Evolutionary conservation across 2,888 invertebrate genomes (phyloP), one percentile per base, ranked within the genome.

Genomic region (Saturnia japonica): DNA sequence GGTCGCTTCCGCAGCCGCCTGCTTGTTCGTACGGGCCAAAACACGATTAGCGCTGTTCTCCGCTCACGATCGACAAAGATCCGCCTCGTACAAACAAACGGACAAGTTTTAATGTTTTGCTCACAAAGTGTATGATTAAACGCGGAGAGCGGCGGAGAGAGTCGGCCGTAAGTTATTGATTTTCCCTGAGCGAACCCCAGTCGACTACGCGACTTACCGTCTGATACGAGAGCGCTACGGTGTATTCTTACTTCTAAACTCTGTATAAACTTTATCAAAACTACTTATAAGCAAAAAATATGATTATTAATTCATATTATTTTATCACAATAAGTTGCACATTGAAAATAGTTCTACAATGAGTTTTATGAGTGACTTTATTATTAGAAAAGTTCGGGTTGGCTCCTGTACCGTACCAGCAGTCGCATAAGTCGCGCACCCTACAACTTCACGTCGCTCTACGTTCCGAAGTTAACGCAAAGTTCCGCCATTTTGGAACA

Each of bases 401-500:
- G 82, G 84, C 88, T 91, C 89, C 91, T 89, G 90, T 85, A 86
- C 87, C 77, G 80, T 79, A 83, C 82, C 82, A 82, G 86, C 84
- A 82, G 85, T 82, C 83, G 82, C 83, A 79, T 85, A 82, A 85
- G 88, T 78, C 91, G 92, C 92, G 93, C 93, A 91, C 91, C 93
- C 91, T 86, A 88, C 93, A 93, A 94, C 94, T 94, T 94, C 94
- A 93, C 89, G 87, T 88, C 91, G 93, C 88, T 93, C 89, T 91
- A 89, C 93, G 94, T 93, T 89, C 91, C 94, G 94, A 94, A 94
- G 94, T 94, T 94, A 93, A 91, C 93, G 90, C 94, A 89, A 94
- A 94, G 94, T 94, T 94, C 94, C 94, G 94, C 94, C 94, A 94
- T 94, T 94, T 94, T 94, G 94, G 94, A 92, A 94, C 94, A 94